Percentiles rank a stretch among this genome's conserved stretches.
Conservation (phyloP, 2,797 vertebrate species). For the Loris lydekkerianus region DNA sequence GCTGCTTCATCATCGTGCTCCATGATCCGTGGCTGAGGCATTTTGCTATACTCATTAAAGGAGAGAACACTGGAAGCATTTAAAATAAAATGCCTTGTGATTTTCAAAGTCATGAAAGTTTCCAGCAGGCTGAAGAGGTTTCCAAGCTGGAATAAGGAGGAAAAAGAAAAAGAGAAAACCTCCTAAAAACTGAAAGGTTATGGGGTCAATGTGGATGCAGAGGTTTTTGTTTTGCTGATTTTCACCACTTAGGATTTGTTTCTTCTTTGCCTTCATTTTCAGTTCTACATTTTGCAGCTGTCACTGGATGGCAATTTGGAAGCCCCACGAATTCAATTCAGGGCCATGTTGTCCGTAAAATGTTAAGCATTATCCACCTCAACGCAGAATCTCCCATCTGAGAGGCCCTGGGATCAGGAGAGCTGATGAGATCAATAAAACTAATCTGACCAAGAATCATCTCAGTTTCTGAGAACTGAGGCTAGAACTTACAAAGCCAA, state of each 20-base stretch:
- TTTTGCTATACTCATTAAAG: neutral
- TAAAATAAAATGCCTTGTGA: constrained; percentile 13
- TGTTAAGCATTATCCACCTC: neutral
- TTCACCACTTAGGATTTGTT: neutral
- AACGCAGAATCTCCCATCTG: neutral
- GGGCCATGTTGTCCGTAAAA: neutral
- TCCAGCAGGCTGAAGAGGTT: neutral
- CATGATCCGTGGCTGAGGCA: neutral
- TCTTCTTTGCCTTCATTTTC: neutral
- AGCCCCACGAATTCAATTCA: neutral
- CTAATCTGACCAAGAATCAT: neutral
- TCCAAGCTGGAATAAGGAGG: neutral
- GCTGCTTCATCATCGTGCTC: accelerated
- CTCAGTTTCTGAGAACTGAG: neutral
- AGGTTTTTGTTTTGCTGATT: neutral
- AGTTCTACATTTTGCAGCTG: neutral
- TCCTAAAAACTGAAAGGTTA: neutral
- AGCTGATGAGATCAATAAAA: neutral
- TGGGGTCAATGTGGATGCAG: accelerated
- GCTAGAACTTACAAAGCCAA: neutral
- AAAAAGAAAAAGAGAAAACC: too few species aligned
- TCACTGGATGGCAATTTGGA: neutral
- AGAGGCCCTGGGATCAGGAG: neutral
- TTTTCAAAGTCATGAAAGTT: constrained; percentile 2
- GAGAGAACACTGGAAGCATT: neutral